Evolutionary conservation across 2,888 invertebrate genomes (phyloP).

Genomic region (Dolichopus griseipennis): DNA sequence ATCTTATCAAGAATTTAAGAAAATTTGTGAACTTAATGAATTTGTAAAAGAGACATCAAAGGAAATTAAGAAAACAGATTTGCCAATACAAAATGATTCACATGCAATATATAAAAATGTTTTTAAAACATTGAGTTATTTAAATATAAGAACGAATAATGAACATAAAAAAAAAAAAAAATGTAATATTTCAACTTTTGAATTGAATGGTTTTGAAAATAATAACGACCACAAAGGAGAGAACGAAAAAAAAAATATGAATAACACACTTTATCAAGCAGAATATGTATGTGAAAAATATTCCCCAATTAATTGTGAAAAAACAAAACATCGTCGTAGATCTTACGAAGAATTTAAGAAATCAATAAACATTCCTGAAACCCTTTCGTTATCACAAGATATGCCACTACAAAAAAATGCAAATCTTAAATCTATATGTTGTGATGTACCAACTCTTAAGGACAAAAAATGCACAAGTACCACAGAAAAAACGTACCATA

Average conservation of each 20-base stretch:
- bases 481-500: background rate
- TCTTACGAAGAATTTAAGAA: conserved; percentile 45
- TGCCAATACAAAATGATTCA: background rate
- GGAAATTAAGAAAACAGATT: background rate
- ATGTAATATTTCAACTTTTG: background rate
- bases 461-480: background rate
- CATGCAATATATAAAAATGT: background rate
- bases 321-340: conserved; percentile 34
- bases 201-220: background rate
- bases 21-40: background rate
- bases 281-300: background rate
- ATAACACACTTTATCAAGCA: background rate
- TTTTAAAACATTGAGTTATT: background rate
- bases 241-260: background rate
- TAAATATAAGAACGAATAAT: background rate
- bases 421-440: background rate
- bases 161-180: background rate
- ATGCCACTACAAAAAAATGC: background rate
- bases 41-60: background rate
- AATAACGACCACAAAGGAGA: background rate
- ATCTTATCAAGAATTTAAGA: conserved; percentile 11
- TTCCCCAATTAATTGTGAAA: background rate
- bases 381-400: conserved; percentile 17
- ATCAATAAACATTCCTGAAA: conserved; percentile 29
- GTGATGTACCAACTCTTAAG: background rate